A percentile compares a stretch with the other conserved stretches of the same genome.
Evolutionary conservation across 1,140 invertebrate species (phyloP).

Genomic region (Drosophila sechellia): DNA sequence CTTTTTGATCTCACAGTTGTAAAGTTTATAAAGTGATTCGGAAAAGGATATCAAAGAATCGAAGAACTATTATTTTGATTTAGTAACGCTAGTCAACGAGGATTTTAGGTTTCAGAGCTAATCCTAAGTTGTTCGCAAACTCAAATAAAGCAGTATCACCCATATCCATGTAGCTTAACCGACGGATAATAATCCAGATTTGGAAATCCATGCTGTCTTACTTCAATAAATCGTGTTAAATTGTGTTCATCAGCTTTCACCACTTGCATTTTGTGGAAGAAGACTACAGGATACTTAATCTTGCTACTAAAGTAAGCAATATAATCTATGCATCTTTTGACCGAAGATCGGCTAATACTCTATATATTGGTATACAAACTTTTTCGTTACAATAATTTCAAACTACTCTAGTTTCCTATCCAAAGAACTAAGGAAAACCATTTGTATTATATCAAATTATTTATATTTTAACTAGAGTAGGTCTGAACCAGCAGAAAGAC

Average conservation of each 20-base stretch:
- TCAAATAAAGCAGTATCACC: slow-evolving; percentile 31
- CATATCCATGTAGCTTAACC: slow-evolving; percentile 16
- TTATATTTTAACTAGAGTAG: no score
- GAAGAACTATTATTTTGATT: background rate
- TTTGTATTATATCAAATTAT: no score
- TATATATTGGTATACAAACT: slow-evolving; percentile 46
- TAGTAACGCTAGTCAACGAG: background rate
- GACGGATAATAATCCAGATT: slow-evolving; percentile 1
- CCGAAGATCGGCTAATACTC: slow-evolving; percentile 44
- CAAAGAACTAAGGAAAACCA: no score
- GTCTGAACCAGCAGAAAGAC: no score
- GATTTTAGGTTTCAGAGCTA: background rate
- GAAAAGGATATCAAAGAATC: background rate
- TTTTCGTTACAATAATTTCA: slow-evolving; percentile 10
- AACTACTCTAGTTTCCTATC: background rate
- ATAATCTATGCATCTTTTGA: slow-evolving; percentile 9
- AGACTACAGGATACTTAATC: slow-evolving; percentile 17
- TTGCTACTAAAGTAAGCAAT: slow-evolving; percentile 13
- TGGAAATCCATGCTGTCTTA: background rate
- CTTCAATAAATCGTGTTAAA: background rate
- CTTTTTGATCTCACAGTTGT: background rate
- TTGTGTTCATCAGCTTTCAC: background rate
- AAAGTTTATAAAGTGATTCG: slow-evolving; percentile 4
- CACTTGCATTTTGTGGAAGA: slow-evolving; percentile 5
- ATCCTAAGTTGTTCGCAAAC: background rate